These are phyloP conservation scores for Gadus chalcogrammus DNA, from an alignment of 2,113 vertebrate species.

Conservation along the genomic window DNA sequence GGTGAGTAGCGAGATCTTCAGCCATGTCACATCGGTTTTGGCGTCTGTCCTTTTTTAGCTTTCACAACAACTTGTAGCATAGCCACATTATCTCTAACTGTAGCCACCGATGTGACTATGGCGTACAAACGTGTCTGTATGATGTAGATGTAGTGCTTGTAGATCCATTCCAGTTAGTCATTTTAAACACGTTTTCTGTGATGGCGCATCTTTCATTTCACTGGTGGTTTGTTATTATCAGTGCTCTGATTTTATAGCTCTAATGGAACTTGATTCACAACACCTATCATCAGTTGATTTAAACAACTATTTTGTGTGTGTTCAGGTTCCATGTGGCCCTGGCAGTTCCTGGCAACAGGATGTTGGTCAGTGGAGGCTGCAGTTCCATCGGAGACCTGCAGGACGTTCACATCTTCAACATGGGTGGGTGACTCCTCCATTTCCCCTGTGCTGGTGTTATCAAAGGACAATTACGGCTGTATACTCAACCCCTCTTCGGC, in stretches of 20 bases:
- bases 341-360: constrained; percentile 75
- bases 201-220: not conserved
- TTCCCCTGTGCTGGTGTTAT: too few species aligned
- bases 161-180: too few species aligned
- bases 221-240: not conserved
- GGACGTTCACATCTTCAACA: constrained; percentile 78
- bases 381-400: constrained; percentile 77
- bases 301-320: not conserved
- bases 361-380: constrained; percentile 84
- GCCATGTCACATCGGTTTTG: constrained; percentile 31
- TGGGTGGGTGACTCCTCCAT: constrained; percentile 62
- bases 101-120: too few species aligned
- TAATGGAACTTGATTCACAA: too few species aligned
- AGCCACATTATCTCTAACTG: not conserved
- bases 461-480: too few species aligned
- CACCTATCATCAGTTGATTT: not conserved
- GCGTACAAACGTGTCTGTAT: too few species aligned
- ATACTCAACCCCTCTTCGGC: too few species aligned
- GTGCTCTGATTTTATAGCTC: too few species aligned
- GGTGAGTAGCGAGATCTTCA: constrained; percentile 67
- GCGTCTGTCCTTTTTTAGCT: constrained; percentile 34
- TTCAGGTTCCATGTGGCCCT: constrained; percentile 84
- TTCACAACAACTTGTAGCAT: constrained; percentile 21
- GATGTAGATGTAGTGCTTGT: too few species aligned
- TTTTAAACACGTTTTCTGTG: too few species aligned